Base-by-base conservation (phyloP, 2,797 vertebrate genomes). In the Sciurus vulgaris region DNA sequence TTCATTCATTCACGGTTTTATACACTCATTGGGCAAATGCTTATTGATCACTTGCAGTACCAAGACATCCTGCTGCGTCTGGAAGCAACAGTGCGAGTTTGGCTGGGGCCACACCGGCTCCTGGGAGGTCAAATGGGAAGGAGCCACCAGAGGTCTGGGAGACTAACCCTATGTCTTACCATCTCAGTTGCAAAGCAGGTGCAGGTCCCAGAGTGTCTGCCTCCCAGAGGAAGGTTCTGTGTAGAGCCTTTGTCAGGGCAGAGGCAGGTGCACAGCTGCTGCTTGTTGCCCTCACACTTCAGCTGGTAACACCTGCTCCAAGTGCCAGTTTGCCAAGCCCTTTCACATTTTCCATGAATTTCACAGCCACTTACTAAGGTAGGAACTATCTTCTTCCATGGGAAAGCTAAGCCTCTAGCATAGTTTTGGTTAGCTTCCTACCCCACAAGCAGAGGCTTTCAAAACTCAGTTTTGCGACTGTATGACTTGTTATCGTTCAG, bases 81-180 rank as follows among this genome's bases (percentile, higher is more conserved):
- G 70, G 90, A 95, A 90, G 49, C 65, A 44, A 56, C 56, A 47
- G 44, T 65, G 87, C 63, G 86, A 89, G 47, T 94, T 74, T 65
- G 76, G 8, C 61, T 35, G 91, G 44, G 47, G 69, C 47, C 89
- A 11, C 17, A 17, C 56, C 0, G 12, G 12, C 51, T 77, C 59
- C 35, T 22, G 83, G 38, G 54, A 76, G 93, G 87, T 63, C 56
- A 67, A 15, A 79, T 12, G 28, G 73, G 65, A 35, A 72, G 79
- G 69, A 49, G 7, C 22, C 76, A 41, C 67, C 47, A 44, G 47
- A 51, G 38, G 35, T 54, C 61, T 51, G 33, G 30, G 38, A 54
- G 73, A 33, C 47, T 77, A 85, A 1, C 49, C 17, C n/a, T 49
- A 86, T 82, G 54, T 38, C 35, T 61, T 38, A 70, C 38, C 76